Percentiles rank a stretch among this genome's conserved stretches.
phyloP scores from a whole-genome alignment of 2,888 invertebrate species.

The Zaprionus bogoriensis region DNA sequence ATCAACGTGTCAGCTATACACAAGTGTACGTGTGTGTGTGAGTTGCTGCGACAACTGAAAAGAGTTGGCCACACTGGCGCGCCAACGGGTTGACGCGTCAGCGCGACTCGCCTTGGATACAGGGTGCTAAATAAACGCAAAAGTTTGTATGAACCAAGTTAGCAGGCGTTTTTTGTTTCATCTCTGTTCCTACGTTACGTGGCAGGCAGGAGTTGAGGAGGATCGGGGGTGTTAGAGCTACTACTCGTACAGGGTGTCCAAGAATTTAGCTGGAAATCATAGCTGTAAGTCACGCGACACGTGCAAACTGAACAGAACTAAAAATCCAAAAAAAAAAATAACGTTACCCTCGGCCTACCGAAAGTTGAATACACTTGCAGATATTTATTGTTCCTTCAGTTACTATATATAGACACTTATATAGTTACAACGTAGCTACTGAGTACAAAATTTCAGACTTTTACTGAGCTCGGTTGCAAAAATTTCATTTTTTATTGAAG shows the following conservation, averaged over 20 bases:
- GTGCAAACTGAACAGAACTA: conserved; percentile 38
- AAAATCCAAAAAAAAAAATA: conserved; percentile 10
- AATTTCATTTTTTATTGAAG: no score
- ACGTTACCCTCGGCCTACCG: no score
- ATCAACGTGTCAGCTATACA: conserved; percentile 19
- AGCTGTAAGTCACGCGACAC: conserved; percentile 36
- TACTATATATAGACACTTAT: no score
- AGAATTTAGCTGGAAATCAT: conserved; percentile 25
- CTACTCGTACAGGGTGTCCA: conserved; percentile 25
- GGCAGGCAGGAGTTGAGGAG: conserved; percentile 10
- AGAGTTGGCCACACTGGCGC: conserved; percentile 40
- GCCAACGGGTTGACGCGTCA: conserved; percentile 45
- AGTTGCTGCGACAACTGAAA: conserved; percentile 55
- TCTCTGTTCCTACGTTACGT: conserved; percentile 6
- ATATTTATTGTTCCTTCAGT: no score
- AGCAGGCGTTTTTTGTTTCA: no score
- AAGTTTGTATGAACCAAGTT: conserved; percentile 81
- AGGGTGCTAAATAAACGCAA: conserved; percentile 81
- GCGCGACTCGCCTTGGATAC: conserved; percentile 61
- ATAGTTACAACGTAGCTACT: no score
- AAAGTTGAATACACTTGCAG: no score
- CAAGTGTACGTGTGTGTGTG: conserved; percentile 13
- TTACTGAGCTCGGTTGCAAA: no score
- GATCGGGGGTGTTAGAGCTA: conserved; percentile 20
- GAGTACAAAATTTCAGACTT: no score